A percentile compares a stretch with the other conserved stretches of the same genome.
Conservation (phyloP, 2,797 vertebrate species). For the Acridotheres tristis region DNA sequence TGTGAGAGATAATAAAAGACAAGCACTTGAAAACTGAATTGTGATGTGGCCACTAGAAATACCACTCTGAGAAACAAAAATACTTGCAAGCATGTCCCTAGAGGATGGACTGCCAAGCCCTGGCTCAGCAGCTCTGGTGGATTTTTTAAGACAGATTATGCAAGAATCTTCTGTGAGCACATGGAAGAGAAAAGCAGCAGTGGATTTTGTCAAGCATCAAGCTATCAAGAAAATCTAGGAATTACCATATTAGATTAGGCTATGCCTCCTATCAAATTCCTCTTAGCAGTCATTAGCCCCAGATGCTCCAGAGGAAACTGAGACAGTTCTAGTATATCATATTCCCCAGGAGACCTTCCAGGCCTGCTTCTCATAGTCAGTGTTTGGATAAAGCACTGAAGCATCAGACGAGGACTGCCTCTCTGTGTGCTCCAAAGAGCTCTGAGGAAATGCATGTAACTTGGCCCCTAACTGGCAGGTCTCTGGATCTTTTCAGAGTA, state of each 20-base stretch:
- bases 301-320: slow-evolving; percentile 6
- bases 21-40: slow-evolving; percentile 29
- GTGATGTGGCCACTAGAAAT: slow-evolving; percentile 52
- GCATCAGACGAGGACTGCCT: not conserved
- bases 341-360: not conserved
- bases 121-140: not conserved
- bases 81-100: slow-evolving; percentile 9
- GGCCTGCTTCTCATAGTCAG: not conserved
- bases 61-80: slow-evolving; percentile 25
- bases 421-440: not conserved
- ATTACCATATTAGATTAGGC: slow-evolving; percentile 46
- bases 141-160: not conserved
- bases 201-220: slow-evolving; percentile 34
- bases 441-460: not conserved
- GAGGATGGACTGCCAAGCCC: not conserved
- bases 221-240: slow-evolving; percentile 13
- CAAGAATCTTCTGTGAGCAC: not conserved
- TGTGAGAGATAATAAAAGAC: slow-evolving; percentile 58
- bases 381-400: not conserved
- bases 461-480: not conserved
- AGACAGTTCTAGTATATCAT: not conserved
- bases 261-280: slow-evolving; percentile 15
- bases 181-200: not conserved
- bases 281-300: slow-evolving; percentile 16
- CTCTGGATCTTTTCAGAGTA: slow-evolving; percentile 36